Percentiles rank a stretch among this genome's conserved stretches.
These are phyloP conservation scores for Hippocampus abdominalis DNA, from an alignment of 2,113 vertebrate genomes.

Conservation along the genomic window DNA sequence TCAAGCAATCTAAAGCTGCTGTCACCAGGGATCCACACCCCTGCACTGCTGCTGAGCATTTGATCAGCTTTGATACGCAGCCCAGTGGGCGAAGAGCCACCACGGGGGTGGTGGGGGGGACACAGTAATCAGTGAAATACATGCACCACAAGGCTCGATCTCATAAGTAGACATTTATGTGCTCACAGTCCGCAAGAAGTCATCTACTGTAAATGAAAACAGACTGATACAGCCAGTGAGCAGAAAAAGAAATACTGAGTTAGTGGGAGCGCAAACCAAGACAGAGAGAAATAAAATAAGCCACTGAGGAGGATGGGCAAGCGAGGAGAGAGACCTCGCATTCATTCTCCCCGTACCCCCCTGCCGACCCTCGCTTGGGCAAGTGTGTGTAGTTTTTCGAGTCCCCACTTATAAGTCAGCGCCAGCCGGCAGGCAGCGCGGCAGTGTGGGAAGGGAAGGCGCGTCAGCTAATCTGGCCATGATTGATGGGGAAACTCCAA, in stretches of 20 bases:
- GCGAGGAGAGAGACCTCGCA: constrained; percentile 25
- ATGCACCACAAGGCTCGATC: constrained; percentile 15
- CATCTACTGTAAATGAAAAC: constrained; percentile 23
- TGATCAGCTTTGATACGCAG: constrained; percentile 45
- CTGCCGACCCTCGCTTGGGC: background rate
- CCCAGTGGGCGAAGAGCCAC: constrained; percentile 44
- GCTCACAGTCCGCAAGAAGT: constrained; percentile 14
- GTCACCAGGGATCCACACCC: constrained; percentile 43
- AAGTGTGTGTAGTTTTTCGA: constrained; percentile 40
- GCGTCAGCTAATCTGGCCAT: constrained; percentile 62
- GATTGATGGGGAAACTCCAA: constrained; percentile 59
- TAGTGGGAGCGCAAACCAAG: constrained; percentile 28
- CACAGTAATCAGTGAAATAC: constrained; percentile 31
- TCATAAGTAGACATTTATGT: constrained; percentile 11
- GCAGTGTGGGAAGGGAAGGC: constrained; percentile 57
- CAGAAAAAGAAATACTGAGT: constrained; percentile 37
- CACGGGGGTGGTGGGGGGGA: constrained; percentile 20
- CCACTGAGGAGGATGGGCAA: constrained; percentile 9
- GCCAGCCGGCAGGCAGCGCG: constrained; percentile 46
- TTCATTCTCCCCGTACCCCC: constrained; percentile 2
- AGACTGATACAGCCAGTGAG: constrained; percentile 36
- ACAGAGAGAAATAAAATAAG: constrained; percentile 37
- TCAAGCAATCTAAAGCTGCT: constrained; percentile 42
- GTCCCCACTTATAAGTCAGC: constrained; percentile 49
- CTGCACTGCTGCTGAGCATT: constrained; percentile 41